Base-by-base conservation (phyloP, 1,140 invertebrate species). In the Battus philenor region DNA sequence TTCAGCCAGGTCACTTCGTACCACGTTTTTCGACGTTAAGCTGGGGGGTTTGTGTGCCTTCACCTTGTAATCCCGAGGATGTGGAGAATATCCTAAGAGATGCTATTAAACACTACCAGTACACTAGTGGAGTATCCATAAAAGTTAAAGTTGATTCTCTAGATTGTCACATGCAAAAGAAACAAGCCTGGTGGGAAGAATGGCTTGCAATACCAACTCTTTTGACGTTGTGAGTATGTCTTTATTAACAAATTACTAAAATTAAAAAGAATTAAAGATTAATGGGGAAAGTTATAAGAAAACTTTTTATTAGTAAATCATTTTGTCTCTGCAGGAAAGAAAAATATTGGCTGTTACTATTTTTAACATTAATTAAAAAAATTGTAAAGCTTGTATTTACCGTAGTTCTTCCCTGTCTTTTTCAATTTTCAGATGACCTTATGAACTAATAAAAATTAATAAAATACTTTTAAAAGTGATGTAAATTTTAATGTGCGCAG, bases 1-100 rank as follows among this genome's bases (percentile, higher is more conserved):
- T 84, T 79, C 70, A 92, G 91, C 88, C 90, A 53, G 89, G 89
- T 70, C 90, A 93, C 78, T 91, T 92, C 71, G 83, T 91, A 66
- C 91, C 91, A 43, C 88, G 88, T 61, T 92, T 91, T 67, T 90
- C 90, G 4, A 89, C 90, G 30, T 68, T 90, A 26, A 91, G 90
- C 49, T 92, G 91, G 91, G 92, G 89, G 4, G 57, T 92, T 3
- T 93, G 92, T 54, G 72, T 92, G 24, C 92, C 92, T 0, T 81
- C 89, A 6, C 83, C 87, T 1, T 93, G 92, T 64, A 82, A 85
- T 2, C 80, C 88, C 1, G 58, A 86, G 9, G 89, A 91, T 50
- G 89, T 90, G 0, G 83, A 89, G 50, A 69, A 75, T 36, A 79
- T 90, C 6, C 55, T 92, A 29, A 84, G 86, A 34, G 81, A 87